Evolutionary conservation across 2,888 invertebrate genomes (phyloP), one percentile per base, ranked within the genome.

Genomic region (Malthinus seriepunctatus): DNA sequence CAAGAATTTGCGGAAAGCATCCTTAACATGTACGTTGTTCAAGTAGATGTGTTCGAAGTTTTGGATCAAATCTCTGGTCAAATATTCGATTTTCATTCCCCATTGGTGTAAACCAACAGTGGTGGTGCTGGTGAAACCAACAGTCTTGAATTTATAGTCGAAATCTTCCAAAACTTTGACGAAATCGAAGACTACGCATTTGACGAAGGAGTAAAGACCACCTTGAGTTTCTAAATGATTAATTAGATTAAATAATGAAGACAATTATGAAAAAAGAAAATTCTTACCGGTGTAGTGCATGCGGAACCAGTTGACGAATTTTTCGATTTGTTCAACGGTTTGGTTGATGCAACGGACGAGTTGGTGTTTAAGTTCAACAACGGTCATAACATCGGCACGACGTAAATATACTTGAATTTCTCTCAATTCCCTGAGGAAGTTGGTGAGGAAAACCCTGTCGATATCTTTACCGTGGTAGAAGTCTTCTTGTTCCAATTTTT

Each of bases 201-300:
- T 47, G 39, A 48, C n/a, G 32, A 12, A 47, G 33, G 5, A 8
- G 8, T 32, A 12, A 6, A 48, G 52, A n/a, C n/a, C n/a, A n/a
- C 52, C 48, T 39, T 47, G 47, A 8, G 54, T 10, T 50, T 50
- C 49, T 31, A 31, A 48, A 34, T 15, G 12, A 23, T 23, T 23
- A 3, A 5, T n/a, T n/a, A n/a, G n/a, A 23, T 23, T 23, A 23
- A 23, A 23, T 3, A 3, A 3, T 23, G 23, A 23, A 5, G 3
- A 23, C 2, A 23, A 5, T 23, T 5, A 5, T 5, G 3, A 2
- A 23, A 2, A 23, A 23, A 23, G 23, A 5, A 5, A 3, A 23
- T 2, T 5, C 23, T 23, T 23, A 23, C 23, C 23, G 5, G 23
- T 23, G 23, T 23, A 23, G 23, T 23, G 23, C 23, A 23, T 23